Evolutionary conservation across 1,140 invertebrate genomes (phyloP), one percentile per base, ranked within the genome.

Genomic region (Nasonia vitripennis): DNA sequence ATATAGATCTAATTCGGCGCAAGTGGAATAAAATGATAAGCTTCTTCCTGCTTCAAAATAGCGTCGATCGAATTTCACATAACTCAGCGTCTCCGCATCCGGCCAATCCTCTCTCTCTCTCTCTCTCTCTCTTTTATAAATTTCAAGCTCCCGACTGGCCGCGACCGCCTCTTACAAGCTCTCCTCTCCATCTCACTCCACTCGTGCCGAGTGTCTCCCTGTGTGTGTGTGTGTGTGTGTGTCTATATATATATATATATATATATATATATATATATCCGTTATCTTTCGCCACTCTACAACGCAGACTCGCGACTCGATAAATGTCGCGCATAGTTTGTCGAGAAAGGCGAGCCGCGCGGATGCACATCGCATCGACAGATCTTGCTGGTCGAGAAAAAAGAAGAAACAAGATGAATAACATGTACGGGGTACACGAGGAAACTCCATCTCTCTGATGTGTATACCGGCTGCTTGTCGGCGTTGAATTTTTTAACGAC

Each of bases 331-430:
- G 67, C 67, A 67, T 70, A 45, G 17, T 48, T 71, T 51, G 70
- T 23, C 23, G 6, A 0, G 3, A 14, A 23, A 71, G 71, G 1
- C 20, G 67, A 37, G 62, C 41, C 4, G 23, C 68, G 12, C 23
- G 51, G 51, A n/a, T 78, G n/a, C 41, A 81, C 73, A 55, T 81
- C 67, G 17, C 45, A 81, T 81, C 37, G 68, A 73, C 45, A 81
- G 67, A 73, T 14, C 41, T 11, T 62, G 62, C 68, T 34, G 55
- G 55, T 6, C 55, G 20, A 62, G 20, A n/a, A n/a, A n/a, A 62
- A 9, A 62, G 20, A 62, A 62, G 17, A 62, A 62, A 62, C 27
- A 27, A 12, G 9, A 71, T 71, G 2, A 71, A 71, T 27, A 27
- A 34, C 31, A 71, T 71, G 10, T 5, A 71, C 11, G 4, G 68